Percentiles rank a stretch among this genome's conserved stretches.
Conservation (phyloP, 2,888 invertebrate species). For the Apocheima hispidaria region DNA sequence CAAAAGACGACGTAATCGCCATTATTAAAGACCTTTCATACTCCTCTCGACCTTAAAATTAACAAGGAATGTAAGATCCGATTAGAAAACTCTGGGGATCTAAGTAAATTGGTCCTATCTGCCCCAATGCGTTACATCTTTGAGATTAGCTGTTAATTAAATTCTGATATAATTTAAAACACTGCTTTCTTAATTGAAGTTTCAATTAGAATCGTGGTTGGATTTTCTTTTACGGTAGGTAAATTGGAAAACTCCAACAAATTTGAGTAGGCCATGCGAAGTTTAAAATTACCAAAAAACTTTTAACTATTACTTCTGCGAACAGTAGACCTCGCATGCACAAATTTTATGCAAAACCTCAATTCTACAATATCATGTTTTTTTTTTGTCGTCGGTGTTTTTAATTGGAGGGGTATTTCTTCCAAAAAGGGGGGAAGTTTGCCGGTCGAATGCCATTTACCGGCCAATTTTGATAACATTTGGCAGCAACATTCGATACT, state of each 20-base stretch:
- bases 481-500: no score
- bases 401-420: no score
- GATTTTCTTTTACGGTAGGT: constrained; percentile 19
- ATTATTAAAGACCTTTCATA: constrained; percentile 45
- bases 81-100: constrained; percentile 41
- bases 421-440: no score
- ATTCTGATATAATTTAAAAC: constrained; percentile 55
- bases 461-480: no score
- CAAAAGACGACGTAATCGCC: constrained; percentile 50
- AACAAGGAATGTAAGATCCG: constrained; percentile 40
- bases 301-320: no score
- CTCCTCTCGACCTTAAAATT: constrained; percentile 41
- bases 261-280: no score
- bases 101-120: constrained; percentile 45
- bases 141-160: constrained; percentile 61
- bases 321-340: no score
- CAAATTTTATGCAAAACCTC: no score
- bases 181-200: constrained; percentile 40
- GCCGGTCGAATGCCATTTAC: no score
- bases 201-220: constrained; percentile 37
- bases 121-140: constrained; percentile 45
- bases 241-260: neutral
- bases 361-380: no score
- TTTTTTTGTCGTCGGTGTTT: no score
- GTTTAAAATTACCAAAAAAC: no score